phyloP scores from a whole-genome alignment of 2,113 vertebrate genomes.

The Prochilodus magdalenae region DNA sequence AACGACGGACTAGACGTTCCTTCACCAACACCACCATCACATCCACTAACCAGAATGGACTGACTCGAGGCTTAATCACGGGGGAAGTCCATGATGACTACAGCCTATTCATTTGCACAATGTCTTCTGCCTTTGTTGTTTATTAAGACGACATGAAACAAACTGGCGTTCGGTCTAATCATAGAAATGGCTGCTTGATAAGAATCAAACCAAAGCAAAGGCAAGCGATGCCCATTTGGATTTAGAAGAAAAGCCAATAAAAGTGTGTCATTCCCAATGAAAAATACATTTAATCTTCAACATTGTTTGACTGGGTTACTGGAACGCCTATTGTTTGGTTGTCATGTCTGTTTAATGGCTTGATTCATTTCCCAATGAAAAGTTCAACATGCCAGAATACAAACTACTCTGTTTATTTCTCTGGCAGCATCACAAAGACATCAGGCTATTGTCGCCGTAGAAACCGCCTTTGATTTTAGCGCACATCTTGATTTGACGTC shows the following conservation, averaged over 20 bases:
- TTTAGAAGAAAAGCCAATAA: slow-evolving; percentile 45
- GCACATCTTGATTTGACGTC: not conserved
- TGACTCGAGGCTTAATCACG: slow-evolving; percentile 19
- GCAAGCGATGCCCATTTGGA: slow-evolving; percentile 15
- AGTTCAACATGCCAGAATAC: slow-evolving; percentile 39
- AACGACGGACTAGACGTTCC: not conserved
- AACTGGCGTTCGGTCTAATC: slow-evolving; percentile 36
- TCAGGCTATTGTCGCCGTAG: slow-evolving; percentile 11
- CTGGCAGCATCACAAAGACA: slow-evolving; percentile 41
- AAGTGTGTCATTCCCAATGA: slow-evolving; percentile 50
- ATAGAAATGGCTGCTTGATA: slow-evolving; percentile 33
- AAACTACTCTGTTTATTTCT: slow-evolving; percentile 41
- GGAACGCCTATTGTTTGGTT: slow-evolving; percentile 42
- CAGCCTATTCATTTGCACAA: slow-evolving; percentile 14
- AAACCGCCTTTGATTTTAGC: slow-evolving; percentile 1
- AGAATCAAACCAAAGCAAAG: slow-evolving; percentile 24
- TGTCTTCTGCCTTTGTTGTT: slow-evolving; percentile 8
- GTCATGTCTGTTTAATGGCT: slow-evolving; percentile 57
- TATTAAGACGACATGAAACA: slow-evolving; percentile 33
- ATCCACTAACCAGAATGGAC: not conserved
- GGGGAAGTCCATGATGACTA: not conserved
- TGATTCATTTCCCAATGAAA: slow-evolving; percentile 51
- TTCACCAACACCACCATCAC: too few species aligned
- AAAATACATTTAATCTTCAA: slow-evolving; percentile 54
- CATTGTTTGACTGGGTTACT: slow-evolving; percentile 48